Percentiles rank a stretch among this genome's conserved stretches.
phyloP scores from a whole-genome alignment of 1,140 invertebrate genomes.

The Cheumatopsyche charites region DNA sequence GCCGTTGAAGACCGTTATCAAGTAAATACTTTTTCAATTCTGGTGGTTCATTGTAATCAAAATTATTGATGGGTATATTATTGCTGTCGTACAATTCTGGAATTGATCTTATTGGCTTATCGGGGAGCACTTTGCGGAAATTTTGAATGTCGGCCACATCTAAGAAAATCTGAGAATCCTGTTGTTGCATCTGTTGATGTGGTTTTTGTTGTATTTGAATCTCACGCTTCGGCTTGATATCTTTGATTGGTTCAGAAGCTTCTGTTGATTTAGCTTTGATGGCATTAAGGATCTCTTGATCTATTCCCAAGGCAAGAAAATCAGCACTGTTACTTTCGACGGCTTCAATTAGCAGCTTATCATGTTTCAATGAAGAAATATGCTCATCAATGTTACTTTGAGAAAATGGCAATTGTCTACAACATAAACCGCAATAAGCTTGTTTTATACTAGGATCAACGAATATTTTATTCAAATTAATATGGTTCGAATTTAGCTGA shows the following conservation, averaged over 20 bases:
- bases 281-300: constrained; percentile 17
- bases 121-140: constrained; percentile 29
- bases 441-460: constrained; percentile 43
- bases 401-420: constrained; percentile 37
- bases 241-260: not conserved
- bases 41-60: constrained; percentile 26
- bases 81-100: constrained; percentile 26
- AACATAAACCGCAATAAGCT: constrained; percentile 43
- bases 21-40: constrained; percentile 24
- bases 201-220: not conserved
- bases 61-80: constrained; percentile 21
- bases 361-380: constrained; percentile 35
- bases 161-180: not conserved
- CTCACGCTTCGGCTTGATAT: constrained; percentile 29
- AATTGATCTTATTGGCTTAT: constrained; percentile 32
- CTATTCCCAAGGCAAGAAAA: constrained; percentile 28
- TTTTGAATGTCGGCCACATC: constrained; percentile 30
- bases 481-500: constrained; percentile 35
- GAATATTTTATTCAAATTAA: constrained; percentile 43
- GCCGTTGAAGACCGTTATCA: constrained; percentile 28
- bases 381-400: constrained; percentile 43
- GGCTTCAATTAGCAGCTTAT: constrained; percentile 35
- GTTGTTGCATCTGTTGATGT: constrained; percentile 6
- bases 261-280: constrained; percentile 22
- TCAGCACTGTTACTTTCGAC: constrained; percentile 20